These are phyloP conservation scores for Rhadina sibilatrix DNA, from an alignment of 2,113 vertebrate species.

Conservation along the genomic window DNA sequence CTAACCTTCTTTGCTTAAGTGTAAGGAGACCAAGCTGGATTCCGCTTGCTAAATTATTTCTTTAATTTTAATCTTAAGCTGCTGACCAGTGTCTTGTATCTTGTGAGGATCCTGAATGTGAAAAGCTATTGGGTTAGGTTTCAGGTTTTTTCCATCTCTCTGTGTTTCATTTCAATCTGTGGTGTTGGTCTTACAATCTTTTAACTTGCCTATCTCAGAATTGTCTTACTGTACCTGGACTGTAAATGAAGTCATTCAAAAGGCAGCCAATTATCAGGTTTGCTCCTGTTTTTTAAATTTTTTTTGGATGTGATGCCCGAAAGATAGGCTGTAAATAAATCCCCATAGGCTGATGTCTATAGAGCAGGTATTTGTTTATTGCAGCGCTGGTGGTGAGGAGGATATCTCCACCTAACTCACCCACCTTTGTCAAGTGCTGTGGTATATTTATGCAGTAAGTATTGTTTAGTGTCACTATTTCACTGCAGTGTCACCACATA, in stretches of 20 bases:
- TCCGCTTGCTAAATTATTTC: not conserved
- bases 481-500: not conserved
- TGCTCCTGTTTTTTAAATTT: not conserved
- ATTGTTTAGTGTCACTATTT: not conserved
- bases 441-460: not conserved
- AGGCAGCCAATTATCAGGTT: not conserved
- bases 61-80: not conserved
- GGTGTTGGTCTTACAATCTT: not conserved
- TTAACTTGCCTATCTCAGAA: not conserved
- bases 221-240: not conserved
- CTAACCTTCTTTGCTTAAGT: not conserved
- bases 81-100: not conserved
- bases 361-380: not conserved
- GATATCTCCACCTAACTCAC: not conserved
- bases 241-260: not conserved
- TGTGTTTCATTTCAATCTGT: not conserved
- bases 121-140: not conserved
- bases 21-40: not conserved
- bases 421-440: not conserved
- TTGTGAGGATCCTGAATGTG: not conserved
- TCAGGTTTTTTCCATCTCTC: fast-evolving
- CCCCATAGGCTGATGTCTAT: not conserved
- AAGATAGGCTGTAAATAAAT: not conserved
- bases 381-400: not conserved
- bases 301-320: not conserved